Evolutionary conservation across 1,140 invertebrate species (phyloP), one percentile per base, ranked within the genome.

Genomic region (Diachasmimorpha longicaudata): DNA sequence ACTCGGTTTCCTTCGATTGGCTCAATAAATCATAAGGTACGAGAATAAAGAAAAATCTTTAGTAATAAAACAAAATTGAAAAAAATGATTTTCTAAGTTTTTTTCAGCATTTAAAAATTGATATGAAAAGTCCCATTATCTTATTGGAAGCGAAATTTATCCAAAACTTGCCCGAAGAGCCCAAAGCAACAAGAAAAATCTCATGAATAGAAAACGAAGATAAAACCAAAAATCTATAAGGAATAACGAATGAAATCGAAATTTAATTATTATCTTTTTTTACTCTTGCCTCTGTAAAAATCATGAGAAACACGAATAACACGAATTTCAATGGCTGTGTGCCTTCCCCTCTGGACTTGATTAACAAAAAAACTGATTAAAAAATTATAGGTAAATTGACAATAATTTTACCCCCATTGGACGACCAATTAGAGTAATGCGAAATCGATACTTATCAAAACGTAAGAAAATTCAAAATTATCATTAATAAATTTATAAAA

Each of bases 251-350:
- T 16, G 14, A 8, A n/a, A 52, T 2, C n/a, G 14, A 52, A 52
- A 37, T 19, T 66, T 21, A 76, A 73, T 77, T 81, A 75, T 75
- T 63, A 76, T 79, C 79, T 83, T 76, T 75, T 85, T 85, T 86
- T 79, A 83, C 58, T 87, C 86, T 87, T 87, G 85, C 84, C 86
- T 83, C 81, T 81, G 75, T 85, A 85, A 80, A 83, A 83, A 52
- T 79, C 58, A 81, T 81, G 77, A 73, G 66, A 73, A 19, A 77
- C 31, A 42, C 21, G 39, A 0, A 46, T 25, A 36, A 25, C 10
- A 71, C 58, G 11, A 48, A 31, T 74, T 76, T 69, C 69, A 37
- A 78, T 63, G 31, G 63, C 11, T 72, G 36, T 69, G 71, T 77
- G 70, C 74, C 70, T 72, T 44, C 63, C n/a, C 68, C 31, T 74